phyloP scores from a whole-genome alignment of 2,113 vertebrate genomes.

The Brachyistius frenatus region DNA sequence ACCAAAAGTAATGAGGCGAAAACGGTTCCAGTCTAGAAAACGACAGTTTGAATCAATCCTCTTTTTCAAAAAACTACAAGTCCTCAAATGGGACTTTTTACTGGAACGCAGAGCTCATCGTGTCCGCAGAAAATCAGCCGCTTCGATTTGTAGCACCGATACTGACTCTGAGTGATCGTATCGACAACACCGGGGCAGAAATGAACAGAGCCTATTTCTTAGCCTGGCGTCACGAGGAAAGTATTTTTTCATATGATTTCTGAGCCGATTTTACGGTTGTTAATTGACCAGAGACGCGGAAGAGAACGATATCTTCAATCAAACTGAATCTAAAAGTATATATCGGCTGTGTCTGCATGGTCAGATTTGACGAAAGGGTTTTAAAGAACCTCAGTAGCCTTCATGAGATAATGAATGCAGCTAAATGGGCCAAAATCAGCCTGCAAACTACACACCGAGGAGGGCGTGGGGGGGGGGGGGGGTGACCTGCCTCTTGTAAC shows the following conservation, averaged over 20 bases:
- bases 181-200: neutral
- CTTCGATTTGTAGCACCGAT: conserved; percentile 2
- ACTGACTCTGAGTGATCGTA: neutral
- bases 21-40: conserved; percentile 2
- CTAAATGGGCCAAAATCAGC: neutral
- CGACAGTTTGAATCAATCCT: conserved; percentile 28
- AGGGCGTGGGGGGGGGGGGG: no score
- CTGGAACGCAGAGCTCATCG: neutral
- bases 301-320: no score
- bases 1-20: conserved; percentile 31
- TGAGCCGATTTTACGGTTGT: no score
- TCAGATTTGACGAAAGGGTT: no score
- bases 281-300: no score
- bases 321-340: no score
- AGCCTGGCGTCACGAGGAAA: no score
- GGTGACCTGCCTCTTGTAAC: neutral
- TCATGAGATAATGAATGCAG: no score
- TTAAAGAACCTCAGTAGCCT: no score
- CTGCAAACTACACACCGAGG: neutral
- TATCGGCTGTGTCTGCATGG: no score
- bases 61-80: neutral
- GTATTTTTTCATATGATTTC: no score
- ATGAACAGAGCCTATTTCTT: neutral
- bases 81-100: conserved; percentile 3
- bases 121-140: neutral